Evolutionary conservation across 2,113 vertebrate species (phyloP), one percentile per base, ranked within the genome.

Genomic region (Otus sunia): DNA sequence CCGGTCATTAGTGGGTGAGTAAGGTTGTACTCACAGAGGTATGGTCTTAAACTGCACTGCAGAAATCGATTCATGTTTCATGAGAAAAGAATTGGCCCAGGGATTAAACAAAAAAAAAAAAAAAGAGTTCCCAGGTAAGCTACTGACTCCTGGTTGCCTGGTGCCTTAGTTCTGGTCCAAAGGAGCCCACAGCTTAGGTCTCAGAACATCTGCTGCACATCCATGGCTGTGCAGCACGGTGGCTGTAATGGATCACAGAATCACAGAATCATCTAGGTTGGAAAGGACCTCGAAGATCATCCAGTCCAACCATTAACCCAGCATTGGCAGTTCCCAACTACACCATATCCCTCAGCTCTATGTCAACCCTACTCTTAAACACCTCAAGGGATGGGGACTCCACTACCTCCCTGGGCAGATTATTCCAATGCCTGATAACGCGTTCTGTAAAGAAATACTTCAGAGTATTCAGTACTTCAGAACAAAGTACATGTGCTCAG

Each of bases 171-270:
- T 53, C n/a, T 50, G 36, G 77, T 69, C 19, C 56, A 29, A 50
- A 50, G 16, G 43, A n/a, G 12, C n/a, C 5, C 1, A 2, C 12
- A 43, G 47, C 15, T 36, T 55, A 34, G 39, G 55, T 62, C 62
- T 87, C 32, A 14, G 6, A 29, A 32, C 15, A 15, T 12, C 67
- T 79, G 32, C 39, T 29, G 59, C 18, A 5, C 12, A 2, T 21
- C 50, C 43, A 4, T 21, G 66, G 72, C 34, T 2, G 0, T 45
- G 47, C 1, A 10, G 59, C 67, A n/a, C 3, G 1, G 11, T 56
- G 56, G 50, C 52, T 2, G 0, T 30, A 18, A 32, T 4, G 5
- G 30, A 29, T 41, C 27, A n/a, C n/a, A n/a, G n/a, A n/a, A n/a
- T n/a, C n/a, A n/a, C n/a, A n/a, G n/a, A n/a, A n/a, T n/a, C n/a